phyloP scores from a whole-genome alignment of 2,113 vertebrate genomes.

The Hoplias malabaricus region DNA sequence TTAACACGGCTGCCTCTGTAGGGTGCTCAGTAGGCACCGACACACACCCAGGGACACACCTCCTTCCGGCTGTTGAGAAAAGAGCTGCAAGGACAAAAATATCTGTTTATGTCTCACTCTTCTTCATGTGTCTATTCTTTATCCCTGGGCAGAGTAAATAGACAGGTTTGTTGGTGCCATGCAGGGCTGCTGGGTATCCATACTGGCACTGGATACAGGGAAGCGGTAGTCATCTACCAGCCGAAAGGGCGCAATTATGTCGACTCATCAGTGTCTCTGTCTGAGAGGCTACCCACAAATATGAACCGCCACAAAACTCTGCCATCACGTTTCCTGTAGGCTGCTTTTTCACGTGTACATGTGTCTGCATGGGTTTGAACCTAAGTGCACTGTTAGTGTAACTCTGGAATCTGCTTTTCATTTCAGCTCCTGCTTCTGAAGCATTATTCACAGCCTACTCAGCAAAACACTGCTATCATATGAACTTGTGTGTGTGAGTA shows the following conservation, averaged over 20 bases:
- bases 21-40: too few species aligned
- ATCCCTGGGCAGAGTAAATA: slow-evolving; percentile 13
- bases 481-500: slow-evolving; percentile 29
- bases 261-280: slow-evolving; percentile 33
- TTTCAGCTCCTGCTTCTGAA: neutral
- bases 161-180: slow-evolving; percentile 12
- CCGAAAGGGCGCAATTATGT: slow-evolving; percentile 32
- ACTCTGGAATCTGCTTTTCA: neutral
- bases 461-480: neutral
- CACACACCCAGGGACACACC: neutral
- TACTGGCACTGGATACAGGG: slow-evolving; percentile 9
- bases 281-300: slow-evolving; percentile 29
- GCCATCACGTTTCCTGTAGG: slow-evolving; percentile 22
- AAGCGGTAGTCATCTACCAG: slow-evolving; percentile 17
- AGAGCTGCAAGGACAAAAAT: neutral
- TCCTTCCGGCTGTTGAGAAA: neutral
- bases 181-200: slow-evolving; percentile 14
- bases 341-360: neutral
- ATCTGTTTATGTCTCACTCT: neutral
- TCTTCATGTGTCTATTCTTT: neutral
- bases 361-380: slow-evolving; percentile 12
- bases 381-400: neutral
- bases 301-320: slow-evolving; percentile 18
- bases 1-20: too few species aligned
- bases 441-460: neutral